A percentile compares a stretch with the other conserved stretches of the same genome.
These are phyloP conservation scores for Meandrusa payeni DNA, from an alignment of 2,888 invertebrate genomes.

Conservation along the genomic window DNA sequence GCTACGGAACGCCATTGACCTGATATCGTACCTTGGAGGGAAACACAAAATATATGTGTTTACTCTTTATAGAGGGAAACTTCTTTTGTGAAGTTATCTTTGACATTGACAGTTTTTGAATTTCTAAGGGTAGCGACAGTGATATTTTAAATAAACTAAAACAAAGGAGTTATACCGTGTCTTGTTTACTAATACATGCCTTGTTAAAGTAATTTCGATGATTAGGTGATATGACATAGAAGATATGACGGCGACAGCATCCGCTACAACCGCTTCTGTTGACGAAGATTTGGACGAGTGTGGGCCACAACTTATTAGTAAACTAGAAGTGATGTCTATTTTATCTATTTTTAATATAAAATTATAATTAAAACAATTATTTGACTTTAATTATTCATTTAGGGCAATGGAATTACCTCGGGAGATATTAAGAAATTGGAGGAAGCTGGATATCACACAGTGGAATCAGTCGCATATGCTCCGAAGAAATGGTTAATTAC, in stretches of 20 bases:
- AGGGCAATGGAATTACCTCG: conserved; percentile 95
- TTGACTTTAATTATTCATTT: conserved; percentile 29
- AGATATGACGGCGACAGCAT: conserved; percentile 67
- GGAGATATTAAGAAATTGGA: conserved; percentile 95
- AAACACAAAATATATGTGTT: too few species aligned
- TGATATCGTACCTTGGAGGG: too few species aligned
- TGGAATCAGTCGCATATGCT: conserved; percentile 96
- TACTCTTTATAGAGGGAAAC: conserved; percentile 13
- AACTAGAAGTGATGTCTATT: conserved; percentile 83
- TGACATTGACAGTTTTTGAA: neutral
- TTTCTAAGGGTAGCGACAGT: neutral
- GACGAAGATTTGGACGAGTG: conserved; percentile 83
- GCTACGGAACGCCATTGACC: too few species aligned
- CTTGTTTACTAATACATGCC: neutral
- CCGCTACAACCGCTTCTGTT: conserved; percentile 72
- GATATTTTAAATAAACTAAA: neutral
- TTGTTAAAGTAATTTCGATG: conserved; percentile 33
- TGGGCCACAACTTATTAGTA: conserved; percentile 86
- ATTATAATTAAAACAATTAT: conserved; percentile 2
- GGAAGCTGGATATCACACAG: conserved; percentile 96
- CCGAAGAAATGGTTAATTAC: conserved; percentile 94
- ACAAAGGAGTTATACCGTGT: neutral
- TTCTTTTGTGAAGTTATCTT: conserved; percentile 2
- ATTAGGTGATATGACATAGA: conserved; percentile 45
- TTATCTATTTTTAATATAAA: neutral